Evolutionary conservation across 2,113 vertebrate species (phyloP).

Genomic region (Brachirus orientalis): DNA sequence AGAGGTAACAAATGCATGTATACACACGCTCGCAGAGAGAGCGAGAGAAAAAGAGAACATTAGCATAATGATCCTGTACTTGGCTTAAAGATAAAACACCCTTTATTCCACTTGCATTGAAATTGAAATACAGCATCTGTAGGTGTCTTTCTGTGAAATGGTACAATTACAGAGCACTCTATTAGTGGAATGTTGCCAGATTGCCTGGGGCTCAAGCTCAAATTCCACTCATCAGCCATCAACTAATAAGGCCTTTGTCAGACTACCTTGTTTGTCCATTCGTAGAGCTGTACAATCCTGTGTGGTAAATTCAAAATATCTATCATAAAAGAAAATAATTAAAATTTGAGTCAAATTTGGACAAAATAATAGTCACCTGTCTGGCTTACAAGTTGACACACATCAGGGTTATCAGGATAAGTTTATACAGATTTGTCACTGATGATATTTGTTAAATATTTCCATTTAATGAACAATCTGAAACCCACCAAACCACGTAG

Average conservation of each 20-base stretch:
- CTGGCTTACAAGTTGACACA: too few species aligned
- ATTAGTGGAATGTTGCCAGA: constrained; percentile 75
- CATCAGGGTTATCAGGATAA: too few species aligned
- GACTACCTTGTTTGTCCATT: constrained; percentile 47
- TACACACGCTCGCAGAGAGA: neutral
- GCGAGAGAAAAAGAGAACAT: constrained; percentile 7
- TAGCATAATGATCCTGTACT: constrained; percentile 48
- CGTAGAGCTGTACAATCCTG: constrained; percentile 26
- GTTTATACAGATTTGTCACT: neutral
- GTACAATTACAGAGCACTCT: constrained; percentile 71
- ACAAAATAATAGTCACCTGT: too few species aligned
- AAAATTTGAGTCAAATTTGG: constrained; percentile 3
- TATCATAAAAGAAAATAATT: neutral
- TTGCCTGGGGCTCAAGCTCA: constrained; percentile 77
- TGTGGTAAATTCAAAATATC: constrained; percentile 9
- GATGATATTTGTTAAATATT: neutral
- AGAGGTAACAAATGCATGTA: constrained; percentile 16
- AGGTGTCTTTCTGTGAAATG: constrained; percentile 64
- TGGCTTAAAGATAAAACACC: constrained; percentile 33
- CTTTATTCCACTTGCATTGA: constrained; percentile 55
- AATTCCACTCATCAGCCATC: constrained; percentile 79
- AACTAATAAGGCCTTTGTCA: constrained; percentile 76
- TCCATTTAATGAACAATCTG: neutral
- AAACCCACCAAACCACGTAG: neutral
- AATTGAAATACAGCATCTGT: constrained; percentile 61